These are phyloP conservation scores for Helicorthomorpha holstii DNA, from an alignment of 1,140 invertebrate genomes.

Conservation along the genomic window DNA sequence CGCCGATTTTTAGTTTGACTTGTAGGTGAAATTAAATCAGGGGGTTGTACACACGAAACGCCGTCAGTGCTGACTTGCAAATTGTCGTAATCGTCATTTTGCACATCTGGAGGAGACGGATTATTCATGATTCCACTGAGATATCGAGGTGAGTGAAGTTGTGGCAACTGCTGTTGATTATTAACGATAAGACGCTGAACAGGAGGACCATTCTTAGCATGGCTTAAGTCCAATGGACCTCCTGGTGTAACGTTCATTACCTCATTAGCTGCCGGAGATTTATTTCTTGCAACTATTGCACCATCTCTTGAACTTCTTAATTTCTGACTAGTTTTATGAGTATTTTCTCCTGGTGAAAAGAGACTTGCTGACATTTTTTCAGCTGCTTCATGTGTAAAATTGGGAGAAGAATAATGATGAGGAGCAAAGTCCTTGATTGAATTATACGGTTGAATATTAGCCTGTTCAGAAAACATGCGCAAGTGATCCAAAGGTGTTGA, in stretches of 20 bases:
- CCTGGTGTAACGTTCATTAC: not conserved
- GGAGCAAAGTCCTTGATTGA: not conserved
- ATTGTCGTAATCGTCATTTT: slow-evolving; percentile 4
- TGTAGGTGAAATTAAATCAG: slow-evolving; percentile 4
- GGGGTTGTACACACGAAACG: not conserved
- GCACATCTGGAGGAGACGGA: slow-evolving; percentile 7
- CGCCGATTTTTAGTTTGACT: slow-evolving; percentile 41
- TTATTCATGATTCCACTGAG: slow-evolving; percentile 6
- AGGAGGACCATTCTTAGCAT: not conserved
- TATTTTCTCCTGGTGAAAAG: not conserved
- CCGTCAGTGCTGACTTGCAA: not conserved
- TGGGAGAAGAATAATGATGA: not conserved
- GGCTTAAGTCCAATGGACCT: not conserved
- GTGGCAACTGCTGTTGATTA: slow-evolving; percentile 4
- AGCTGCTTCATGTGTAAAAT: not conserved
- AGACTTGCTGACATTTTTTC: not conserved
- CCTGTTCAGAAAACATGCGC: not conserved
- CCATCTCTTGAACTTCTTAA: not conserved
- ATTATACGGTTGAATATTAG: not conserved
- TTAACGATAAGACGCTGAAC: not conserved
- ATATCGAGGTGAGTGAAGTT: not conserved
- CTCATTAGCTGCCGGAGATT: not conserved
- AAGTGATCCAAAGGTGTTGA: not conserved
- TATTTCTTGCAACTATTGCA: not conserved
- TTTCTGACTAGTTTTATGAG: not conserved